Evolutionary conservation across 2,113 vertebrate genomes (phyloP).

Genomic region (Glaucomys volans): DNA sequence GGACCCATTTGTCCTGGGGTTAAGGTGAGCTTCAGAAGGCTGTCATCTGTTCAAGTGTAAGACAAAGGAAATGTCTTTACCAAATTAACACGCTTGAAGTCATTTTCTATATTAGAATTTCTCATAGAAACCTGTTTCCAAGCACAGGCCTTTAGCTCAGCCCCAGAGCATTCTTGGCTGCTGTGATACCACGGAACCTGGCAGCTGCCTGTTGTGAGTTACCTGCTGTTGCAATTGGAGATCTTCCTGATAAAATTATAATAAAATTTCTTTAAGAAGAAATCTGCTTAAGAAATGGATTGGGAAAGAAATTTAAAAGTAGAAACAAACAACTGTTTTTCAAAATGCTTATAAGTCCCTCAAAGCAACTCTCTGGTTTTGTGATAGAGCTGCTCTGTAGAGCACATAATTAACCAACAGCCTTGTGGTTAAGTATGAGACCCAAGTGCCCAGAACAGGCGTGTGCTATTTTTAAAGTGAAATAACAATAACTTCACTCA

Average conservation of each 20-base stretch:
- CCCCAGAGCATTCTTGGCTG: background rate
- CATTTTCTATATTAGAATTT: background rate
- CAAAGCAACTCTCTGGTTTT: background rate
- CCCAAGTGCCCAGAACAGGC: background rate
- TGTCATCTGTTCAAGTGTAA: background rate
- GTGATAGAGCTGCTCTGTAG: background rate
- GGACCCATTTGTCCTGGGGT: background rate
- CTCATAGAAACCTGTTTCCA: background rate
- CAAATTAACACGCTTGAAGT: background rate
- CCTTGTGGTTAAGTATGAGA: background rate
- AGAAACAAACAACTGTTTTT: background rate
- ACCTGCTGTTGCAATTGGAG: background rate
- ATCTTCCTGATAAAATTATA: constrained; percentile 48
- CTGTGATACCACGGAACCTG: background rate
- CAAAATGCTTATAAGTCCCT: background rate
- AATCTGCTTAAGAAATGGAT: background rate
- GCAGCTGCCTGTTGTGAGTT: background rate
- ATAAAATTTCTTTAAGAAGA: background rate
- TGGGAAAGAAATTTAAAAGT: background rate
- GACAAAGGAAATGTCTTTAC: background rate
- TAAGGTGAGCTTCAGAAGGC: background rate
- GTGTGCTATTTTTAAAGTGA: constrained; percentile 33
- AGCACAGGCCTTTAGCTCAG: background rate
- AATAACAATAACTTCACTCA: background rate
- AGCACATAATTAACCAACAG: background rate